Conservation (phyloP, 2,888 invertebrate species). For the Lydus trimaculatus region DNA sequence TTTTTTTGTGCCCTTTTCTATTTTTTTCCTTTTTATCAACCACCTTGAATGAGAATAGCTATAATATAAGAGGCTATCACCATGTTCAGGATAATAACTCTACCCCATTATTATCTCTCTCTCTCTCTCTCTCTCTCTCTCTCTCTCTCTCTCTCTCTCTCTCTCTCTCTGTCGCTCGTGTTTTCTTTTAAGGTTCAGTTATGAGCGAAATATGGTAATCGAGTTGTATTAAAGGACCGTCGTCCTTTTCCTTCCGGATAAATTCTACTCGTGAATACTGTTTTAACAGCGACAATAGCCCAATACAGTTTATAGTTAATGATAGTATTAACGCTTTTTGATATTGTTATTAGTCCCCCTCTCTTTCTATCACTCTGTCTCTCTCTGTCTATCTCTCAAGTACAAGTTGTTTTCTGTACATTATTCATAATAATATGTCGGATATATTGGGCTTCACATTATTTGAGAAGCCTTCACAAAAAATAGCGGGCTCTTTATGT, state of each 20-base stretch:
- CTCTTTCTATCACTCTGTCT: too few relatives aligned
- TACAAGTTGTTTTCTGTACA: background rate
- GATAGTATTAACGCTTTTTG: slow-evolving; percentile 31
- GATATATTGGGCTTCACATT: background rate
- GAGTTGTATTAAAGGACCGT: slow-evolving; percentile 19
- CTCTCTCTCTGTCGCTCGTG: background rate
- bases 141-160: background rate
- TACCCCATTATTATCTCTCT: background rate
- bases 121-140: background rate
- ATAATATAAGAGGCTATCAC: slow-evolving; percentile 33
- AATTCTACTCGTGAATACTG: slow-evolving; percentile 21
- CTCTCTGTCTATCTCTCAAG: background rate
- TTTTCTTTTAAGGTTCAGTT: slow-evolving; percentile 26
- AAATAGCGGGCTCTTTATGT: background rate
- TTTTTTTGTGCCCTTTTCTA: background rate
- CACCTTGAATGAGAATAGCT: slow-evolving; percentile 37
- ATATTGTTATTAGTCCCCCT: slow-evolving; percentile 23
- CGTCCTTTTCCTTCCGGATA: slow-evolving; percentile 20
- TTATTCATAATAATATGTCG: background rate
- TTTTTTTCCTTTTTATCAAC: slow-evolving; percentile 32
- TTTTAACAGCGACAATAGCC: slow-evolving; percentile 18
- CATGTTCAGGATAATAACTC: background rate
- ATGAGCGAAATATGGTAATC: slow-evolving; percentile 33
- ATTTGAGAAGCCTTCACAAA: background rate
- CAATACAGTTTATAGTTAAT: slow-evolving; percentile 29